phyloP scores from a whole-genome alignment of 2,113 vertebrate species.

The Sciurus niger region DNA sequence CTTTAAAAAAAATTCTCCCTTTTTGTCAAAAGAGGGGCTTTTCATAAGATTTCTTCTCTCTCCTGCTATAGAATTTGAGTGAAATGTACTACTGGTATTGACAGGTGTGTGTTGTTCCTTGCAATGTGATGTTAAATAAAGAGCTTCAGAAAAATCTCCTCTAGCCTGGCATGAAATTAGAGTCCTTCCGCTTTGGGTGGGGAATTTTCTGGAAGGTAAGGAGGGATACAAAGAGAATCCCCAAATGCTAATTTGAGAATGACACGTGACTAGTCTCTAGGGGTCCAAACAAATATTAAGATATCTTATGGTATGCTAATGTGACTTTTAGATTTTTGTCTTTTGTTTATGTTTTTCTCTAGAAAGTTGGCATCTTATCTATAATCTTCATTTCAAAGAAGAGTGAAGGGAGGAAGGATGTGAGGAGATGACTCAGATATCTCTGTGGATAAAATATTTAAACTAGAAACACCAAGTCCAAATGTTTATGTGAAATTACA shows the following conservation, averaged over 20 bases:
- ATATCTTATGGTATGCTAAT: conserved; percentile 45
- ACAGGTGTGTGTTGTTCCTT: conserved; percentile 55
- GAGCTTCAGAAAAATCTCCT: conserved; percentile 51
- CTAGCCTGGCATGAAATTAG: conserved; percentile 46
- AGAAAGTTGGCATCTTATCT: conserved; percentile 42
- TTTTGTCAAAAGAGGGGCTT: background rate
- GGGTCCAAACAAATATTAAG: conserved; percentile 15
- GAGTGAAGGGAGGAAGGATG: conserved; percentile 26
- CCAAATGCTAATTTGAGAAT: background rate
- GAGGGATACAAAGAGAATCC: background rate
- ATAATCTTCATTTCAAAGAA: conserved; percentile 31
- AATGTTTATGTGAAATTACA: conserved; percentile 59
- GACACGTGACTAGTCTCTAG: background rate
- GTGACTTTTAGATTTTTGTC: conserved; percentile 55
- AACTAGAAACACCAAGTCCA: conserved; percentile 51
- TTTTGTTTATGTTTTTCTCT: conserved; percentile 68
- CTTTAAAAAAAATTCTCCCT: conserved; percentile 43
- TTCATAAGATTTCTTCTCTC: conserved; percentile 32
- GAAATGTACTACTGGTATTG: background rate
- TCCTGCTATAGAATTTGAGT: background rate
- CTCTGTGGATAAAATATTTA: conserved; percentile 70
- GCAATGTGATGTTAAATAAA: background rate
- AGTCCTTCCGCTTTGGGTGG: background rate
- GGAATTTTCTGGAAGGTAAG: conserved; percentile 50
- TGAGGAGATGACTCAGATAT: conserved; percentile 65